Evolutionary conservation across 2,797 vertebrate genomes (phyloP).

Genomic region (Miichthys miiuy): DNA sequence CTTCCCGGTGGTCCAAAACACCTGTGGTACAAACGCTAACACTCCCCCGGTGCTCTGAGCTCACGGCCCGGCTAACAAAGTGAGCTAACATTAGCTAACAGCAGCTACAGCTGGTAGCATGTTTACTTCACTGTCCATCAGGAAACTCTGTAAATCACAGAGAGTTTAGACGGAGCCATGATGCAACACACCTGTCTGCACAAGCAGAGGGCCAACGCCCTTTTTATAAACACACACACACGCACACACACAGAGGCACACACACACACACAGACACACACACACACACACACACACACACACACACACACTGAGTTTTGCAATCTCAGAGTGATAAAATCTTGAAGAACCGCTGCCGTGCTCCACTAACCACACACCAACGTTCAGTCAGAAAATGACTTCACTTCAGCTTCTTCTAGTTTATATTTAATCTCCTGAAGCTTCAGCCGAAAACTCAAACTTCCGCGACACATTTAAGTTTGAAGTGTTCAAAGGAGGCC

Average conservation of each 20-base stretch:
- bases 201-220: slow-evolving; percentile 44
- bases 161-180: not conserved
- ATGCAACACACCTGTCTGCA: slow-evolving; percentile 51
- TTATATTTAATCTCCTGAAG: too few species aligned
- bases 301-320: not conserved
- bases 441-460: too few species aligned
- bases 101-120: too few species aligned
- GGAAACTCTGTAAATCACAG: too few species aligned
- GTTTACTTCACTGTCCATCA: too few species aligned
- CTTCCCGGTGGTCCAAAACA: too few species aligned
- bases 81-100: too few species aligned
- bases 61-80: too few species aligned
- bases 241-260: not conserved
- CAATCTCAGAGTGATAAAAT: slow-evolving; percentile 15
- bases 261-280: slow-evolving; percentile 2
- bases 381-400: too few species aligned
- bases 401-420: too few species aligned
- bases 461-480: not conserved
- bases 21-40: too few species aligned
- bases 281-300: slow-evolving; percentile 4
- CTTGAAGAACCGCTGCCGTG: not conserved
- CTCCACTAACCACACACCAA: not conserved
- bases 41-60: too few species aligned
- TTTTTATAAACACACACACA: slow-evolving; percentile 12
- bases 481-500: not conserved